Evolutionary conservation across 2,888 invertebrate species (phyloP).

Genomic region (Heteromyza rotundicornis): DNA sequence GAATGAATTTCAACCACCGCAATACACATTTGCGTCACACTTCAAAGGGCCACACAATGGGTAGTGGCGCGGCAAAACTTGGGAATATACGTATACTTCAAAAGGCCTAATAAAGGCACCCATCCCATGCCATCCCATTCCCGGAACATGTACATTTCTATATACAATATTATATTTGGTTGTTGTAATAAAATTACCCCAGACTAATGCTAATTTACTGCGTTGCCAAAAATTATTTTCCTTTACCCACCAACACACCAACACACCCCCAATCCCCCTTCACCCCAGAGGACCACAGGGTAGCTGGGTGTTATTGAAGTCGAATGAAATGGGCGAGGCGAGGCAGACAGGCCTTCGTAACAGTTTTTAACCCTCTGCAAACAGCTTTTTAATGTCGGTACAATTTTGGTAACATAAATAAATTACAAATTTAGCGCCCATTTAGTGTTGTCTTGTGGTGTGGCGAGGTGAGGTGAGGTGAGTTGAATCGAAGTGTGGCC

Average conservation of each 20-base stretch:
- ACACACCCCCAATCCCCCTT: too few relatives aligned
- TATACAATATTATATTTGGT: too few relatives aligned
- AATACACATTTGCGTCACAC: background rate
- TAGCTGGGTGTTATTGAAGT: too few relatives aligned
- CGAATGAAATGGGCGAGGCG: background rate
- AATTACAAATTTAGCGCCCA: slow-evolving; percentile 44
- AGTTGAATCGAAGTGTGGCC: slow-evolving; percentile 12
- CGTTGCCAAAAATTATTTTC: slow-evolving; percentile 33
- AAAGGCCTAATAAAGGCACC: background rate
- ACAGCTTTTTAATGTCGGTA: slow-evolving; percentile 25
- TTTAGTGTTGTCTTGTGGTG: slow-evolving; percentile 19
- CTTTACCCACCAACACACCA: too few relatives aligned
- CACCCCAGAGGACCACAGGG: too few relatives aligned
- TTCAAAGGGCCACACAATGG: too few relatives aligned
- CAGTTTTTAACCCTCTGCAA: slow-evolving; percentile 20
- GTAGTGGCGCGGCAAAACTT: background rate
- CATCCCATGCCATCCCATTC: background rate
- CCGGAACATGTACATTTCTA: background rate
- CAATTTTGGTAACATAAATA: slow-evolving; percentile 32
- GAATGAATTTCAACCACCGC: background rate
- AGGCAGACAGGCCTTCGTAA: too few relatives aligned
- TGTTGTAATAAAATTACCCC: slow-evolving; percentile 39
- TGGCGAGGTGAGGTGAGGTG: slow-evolving; percentile 3
- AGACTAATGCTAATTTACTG: slow-evolving; percentile 49
- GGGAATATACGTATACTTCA: background rate